These are phyloP conservation scores for Etheostoma cragini DNA, from an alignment of 2,113 vertebrate genomes.

Conservation along the genomic window DNA sequence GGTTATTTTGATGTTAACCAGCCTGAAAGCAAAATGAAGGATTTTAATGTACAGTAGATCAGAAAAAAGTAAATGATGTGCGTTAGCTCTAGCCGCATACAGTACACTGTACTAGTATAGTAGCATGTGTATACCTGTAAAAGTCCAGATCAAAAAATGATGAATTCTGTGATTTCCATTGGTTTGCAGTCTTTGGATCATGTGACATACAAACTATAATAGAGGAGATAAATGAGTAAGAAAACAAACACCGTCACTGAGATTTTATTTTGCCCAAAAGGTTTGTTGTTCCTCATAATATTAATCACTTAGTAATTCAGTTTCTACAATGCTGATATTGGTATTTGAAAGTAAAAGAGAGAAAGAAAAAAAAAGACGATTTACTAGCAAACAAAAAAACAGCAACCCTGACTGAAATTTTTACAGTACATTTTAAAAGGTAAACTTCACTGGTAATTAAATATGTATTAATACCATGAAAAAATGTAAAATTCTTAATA, in stretches of 20 bases:
- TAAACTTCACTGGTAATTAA: too few relatives aligned
- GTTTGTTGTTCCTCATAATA: not conserved
- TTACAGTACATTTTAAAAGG: too few relatives aligned
- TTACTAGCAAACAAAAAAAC: too few relatives aligned
- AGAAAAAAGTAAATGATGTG: not conserved
- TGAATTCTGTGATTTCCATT: constrained; percentile 83
- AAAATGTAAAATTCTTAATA: not conserved
- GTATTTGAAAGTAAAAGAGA: too few relatives aligned
- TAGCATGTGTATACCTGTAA: constrained; percentile 87
- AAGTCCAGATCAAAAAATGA: constrained; percentile 94
- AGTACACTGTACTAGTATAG: not conserved
- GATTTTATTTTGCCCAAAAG: not conserved
- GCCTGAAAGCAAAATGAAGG: constrained; percentile 79
- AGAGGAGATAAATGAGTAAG: not conserved
- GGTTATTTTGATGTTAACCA: constrained; percentile 89
- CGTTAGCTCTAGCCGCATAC: not conserved
- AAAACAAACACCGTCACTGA: not conserved
- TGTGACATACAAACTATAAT: constrained; percentile 87
- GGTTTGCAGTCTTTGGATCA: constrained; percentile 77
- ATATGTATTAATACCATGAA: too few relatives aligned
- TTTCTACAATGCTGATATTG: not conserved
- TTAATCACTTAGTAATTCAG: not conserved
- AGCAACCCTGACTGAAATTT: too few relatives aligned
- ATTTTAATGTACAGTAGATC: not conserved
- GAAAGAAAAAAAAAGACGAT: too few relatives aligned